Base-by-base conservation (phyloP, 2,797 vertebrate species). In the Anableps anableps region DNA sequence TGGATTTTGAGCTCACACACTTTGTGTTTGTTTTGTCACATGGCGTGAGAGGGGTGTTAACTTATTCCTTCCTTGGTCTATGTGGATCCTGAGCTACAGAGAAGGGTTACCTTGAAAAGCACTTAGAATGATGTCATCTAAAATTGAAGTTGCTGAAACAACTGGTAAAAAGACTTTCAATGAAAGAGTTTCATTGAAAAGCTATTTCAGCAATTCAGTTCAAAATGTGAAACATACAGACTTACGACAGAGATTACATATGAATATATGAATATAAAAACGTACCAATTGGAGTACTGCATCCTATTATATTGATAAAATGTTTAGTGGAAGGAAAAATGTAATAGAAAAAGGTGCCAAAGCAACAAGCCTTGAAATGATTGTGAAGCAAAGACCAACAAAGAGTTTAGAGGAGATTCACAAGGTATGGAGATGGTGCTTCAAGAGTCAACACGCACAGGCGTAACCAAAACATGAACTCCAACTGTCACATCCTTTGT, bases 51-150 rank as follows among this genome's bases (percentile, higher is more conserved):
- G 4, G 45, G 45, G 58, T 73, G 41, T 75, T 23, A 53, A 77
- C 43, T 48, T 21, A 17, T 45, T 29, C 70, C 21, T 55, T 60
- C 9, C 7, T 60, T 29, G 76, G 72, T 85, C 43, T 31, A 82
- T 51, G 62, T 79, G 62, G 48, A 84, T 73, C 55, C 55, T 58
- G 14, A 71, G 47, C 51, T 68, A 45, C 62, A 78, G 47, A 51
- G 38, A 70, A 47, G 38, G 45, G 58, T 68, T 13, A 31, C 36
- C 72, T 77, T 64, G n/a, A 81, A 60, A 74, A 78, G 77, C 80
- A 78, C 74, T 84, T 53, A 74, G 60, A 68, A 82, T 90, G 86
- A 91, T 80, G 87, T 85, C 79, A 88, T 87, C 72, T 72, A 50
- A 48, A 76, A 74, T 58, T 11, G n/a, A 81, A 55, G 72, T 34